A percentile compares a stretch with the other conserved stretches of the same genome.
Conservation (phyloP, 2,113 vertebrate species). For the Pseudorectes ferrugineus region DNA sequence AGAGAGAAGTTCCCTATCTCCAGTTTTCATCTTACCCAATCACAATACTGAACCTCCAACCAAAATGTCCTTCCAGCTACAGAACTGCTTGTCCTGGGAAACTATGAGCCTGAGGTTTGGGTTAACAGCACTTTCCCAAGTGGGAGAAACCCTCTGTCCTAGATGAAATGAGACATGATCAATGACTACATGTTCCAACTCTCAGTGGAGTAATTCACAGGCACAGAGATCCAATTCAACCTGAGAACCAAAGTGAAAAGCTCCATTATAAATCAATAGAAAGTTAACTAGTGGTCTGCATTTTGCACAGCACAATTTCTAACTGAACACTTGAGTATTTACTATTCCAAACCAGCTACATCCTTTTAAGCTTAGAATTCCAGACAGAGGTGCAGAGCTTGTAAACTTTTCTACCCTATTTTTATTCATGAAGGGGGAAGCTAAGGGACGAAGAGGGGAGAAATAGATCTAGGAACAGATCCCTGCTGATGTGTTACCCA, state of each 20-base stretch:
- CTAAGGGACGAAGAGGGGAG: background rate
- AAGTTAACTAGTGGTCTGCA: background rate
- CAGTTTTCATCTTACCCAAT: background rate
- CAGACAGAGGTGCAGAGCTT: background rate
- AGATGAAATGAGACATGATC: conserved; percentile 12
- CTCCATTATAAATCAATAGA: conserved; percentile 34
- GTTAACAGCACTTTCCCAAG: background rate
- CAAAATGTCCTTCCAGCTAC: background rate
- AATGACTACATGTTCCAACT: background rate
- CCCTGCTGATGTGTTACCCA: background rate
- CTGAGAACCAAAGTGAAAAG: conserved; percentile 24
- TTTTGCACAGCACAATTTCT: background rate
- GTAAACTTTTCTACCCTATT: background rate
- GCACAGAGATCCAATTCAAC: background rate
- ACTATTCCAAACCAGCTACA: background rate
- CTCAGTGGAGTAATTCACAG: background rate
- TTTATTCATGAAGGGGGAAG: background rate
- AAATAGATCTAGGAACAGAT: background rate
- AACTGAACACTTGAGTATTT: background rate
- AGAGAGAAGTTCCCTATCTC: background rate
- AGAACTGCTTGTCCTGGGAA: background rate
- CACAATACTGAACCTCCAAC: background rate
- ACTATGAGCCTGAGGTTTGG: background rate
- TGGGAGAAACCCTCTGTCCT: background rate
- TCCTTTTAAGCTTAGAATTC: background rate